Conservation (phyloP, 2,888 invertebrate genomes). For the Sinhomidia bicolor region DNA sequence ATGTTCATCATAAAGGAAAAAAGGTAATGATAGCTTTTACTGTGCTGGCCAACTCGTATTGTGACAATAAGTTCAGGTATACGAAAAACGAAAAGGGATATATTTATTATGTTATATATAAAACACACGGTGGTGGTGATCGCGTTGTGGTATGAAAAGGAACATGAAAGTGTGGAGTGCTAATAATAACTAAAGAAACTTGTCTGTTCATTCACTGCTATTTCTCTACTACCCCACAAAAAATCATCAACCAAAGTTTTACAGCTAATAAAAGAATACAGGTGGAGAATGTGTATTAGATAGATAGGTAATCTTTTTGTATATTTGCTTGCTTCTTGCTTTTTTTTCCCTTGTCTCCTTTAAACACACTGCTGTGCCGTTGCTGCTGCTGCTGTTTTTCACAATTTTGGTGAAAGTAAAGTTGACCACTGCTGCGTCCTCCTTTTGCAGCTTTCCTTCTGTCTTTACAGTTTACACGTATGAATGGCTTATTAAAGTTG, state of each 20-base stretch:
- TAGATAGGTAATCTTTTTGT: neutral
- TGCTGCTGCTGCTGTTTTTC: neutral
- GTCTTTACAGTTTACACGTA: conserved; percentile 26
- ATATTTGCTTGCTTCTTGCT: neutral
- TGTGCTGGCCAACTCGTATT: conserved; percentile 54
- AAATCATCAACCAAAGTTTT: conserved; percentile 64
- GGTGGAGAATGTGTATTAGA: conserved; percentile 40
- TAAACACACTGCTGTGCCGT: neutral
- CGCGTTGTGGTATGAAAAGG: neutral
- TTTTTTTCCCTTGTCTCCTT: too few species aligned
- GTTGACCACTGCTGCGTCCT: conserved; percentile 29
- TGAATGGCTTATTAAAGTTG: conserved; percentile 18
- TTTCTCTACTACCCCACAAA: conserved; percentile 40
- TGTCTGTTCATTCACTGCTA: conserved; percentile 34
- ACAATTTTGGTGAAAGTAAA: conserved; percentile 40
- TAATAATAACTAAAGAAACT: conserved; percentile 32
- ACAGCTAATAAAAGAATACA: conserved; percentile 71
- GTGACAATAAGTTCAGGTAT: conserved; percentile 64
- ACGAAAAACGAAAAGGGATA: conserved; percentile 8
- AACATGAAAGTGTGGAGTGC: neutral
- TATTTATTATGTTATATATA: neutral
- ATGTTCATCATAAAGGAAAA: conserved; percentile 68
- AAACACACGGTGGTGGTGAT: neutral
- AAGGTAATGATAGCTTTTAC: conserved; percentile 73
- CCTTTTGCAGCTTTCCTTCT: conserved; percentile 27